Evolutionary conservation across 2,888 invertebrate genomes (phyloP), one percentile per base, ranked within the genome.

Genomic region (Drepanosiphum platanoidis): DNA sequence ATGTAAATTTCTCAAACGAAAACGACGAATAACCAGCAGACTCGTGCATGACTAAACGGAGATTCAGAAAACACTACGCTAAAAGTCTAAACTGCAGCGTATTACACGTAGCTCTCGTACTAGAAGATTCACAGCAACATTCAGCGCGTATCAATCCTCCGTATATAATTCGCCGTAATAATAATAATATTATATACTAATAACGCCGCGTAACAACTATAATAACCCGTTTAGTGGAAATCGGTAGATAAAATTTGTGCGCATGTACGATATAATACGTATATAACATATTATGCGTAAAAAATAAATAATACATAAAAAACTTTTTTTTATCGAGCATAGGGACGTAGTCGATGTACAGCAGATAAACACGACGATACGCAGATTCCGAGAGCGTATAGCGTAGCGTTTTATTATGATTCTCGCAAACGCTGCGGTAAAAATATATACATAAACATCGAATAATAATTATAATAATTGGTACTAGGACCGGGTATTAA

Each of bases 171-270:
- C 27, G n/a, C 27, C 27, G 64, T 61, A 27, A 27, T 22, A 27
- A 27, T 46, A 46, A 46, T 46, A 46, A 46, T n/a, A n/a, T n/a
- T n/a, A n/a, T n/a, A n/a, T 22, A 22, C 52, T 52, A 22, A 52
- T 52, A 52, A 52, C 22, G 52, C 52, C 52, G 52, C 18, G 3
- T 52, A 18, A 18, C 5, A 52, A 52, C 52, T 52, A 27, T 64
- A 64, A 64, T 64, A 64, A 64, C 64, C 64, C 64, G 64, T 64
- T 64, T 64, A 64, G 13, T 30, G 64, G 13, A 27, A 13, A 52
- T 3, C 18, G 18, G 7, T 18, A 18, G 5, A 22, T 15, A 13
- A 61, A 61, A 61, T 27, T n/a, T n/a, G n/a, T n/a, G n/a, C n/a
- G n/a, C n/a, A n/a, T n/a, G 64, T 13, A 13, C 11, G 9, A 64